Percentiles rank a stretch among this genome's conserved stretches.
Evolutionary conservation across 2,797 vertebrate species (phyloP).

Genomic region (Notoglanidium macrostoma): DNA sequence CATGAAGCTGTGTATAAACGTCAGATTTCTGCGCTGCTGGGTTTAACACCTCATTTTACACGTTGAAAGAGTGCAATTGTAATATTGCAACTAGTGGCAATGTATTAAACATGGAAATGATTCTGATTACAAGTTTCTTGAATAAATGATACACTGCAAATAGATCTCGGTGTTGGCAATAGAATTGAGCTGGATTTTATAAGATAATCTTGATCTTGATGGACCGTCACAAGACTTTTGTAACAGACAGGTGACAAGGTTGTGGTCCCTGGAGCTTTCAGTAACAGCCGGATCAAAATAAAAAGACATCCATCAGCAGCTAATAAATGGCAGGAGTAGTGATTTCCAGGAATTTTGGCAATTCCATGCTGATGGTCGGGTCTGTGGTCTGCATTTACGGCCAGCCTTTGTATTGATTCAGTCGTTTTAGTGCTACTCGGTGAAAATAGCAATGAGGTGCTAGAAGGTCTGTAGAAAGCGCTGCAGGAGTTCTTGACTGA

Average conservation of each 20-base stretch:
- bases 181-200: slow-evolving; percentile 55
- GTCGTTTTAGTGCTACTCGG: slow-evolving; percentile 46
- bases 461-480: slow-evolving; percentile 31
- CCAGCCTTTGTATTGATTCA: slow-evolving; percentile 33
- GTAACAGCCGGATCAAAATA: slow-evolving; percentile 61
- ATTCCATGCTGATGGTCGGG: slow-evolving; percentile 29
- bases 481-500: slow-evolving; percentile 10
- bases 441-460: slow-evolving; percentile 40
- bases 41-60: background rate
- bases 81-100: background rate
- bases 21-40: background rate
- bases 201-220: background rate
- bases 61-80: background rate
- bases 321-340: slow-evolving; percentile 56
- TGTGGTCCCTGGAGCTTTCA: slow-evolving; percentile 56
- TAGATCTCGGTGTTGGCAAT: background rate
- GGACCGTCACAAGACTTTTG: background rate
- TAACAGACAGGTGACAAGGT: slow-evolving; percentile 48
- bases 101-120: background rate
- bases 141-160: background rate
- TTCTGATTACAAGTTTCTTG: background rate
- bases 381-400: slow-evolving; percentile 9
- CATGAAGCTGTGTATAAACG: background rate
- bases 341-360: slow-evolving; percentile 45
- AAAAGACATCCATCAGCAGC: slow-evolving; percentile 66